Evolutionary conservation across 2,113 vertebrate species (phyloP), one percentile per base, ranked within the genome.

Genomic region (Sterna hirundo): DNA sequence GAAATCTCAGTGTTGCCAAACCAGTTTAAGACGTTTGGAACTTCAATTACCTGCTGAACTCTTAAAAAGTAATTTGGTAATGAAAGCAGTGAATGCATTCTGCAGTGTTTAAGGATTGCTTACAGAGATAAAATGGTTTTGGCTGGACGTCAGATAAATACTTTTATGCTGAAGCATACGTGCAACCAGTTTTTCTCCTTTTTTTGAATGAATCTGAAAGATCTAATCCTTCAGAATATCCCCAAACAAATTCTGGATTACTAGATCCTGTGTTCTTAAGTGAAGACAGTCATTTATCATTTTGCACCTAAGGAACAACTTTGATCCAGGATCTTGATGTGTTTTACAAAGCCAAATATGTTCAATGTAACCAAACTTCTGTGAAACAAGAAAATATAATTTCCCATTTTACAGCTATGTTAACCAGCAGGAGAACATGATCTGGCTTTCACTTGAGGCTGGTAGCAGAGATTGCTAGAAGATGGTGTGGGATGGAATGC

Each of bases 71-170:
- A 95, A 93, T 96, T 95, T 94, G 79, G 95, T 96, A 97, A 96
- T 95, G 94, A 96, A 96, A 97, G 94, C 79, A 78, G 66, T 78
- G 91, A 96, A 94, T 86, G 71, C 68, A 64, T 97, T 96, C 91
- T 96, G 75, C 89, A 95, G 84, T 88, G 75, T 95, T 95, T 94
- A 91, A 95, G 90, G 91, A 90, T 91, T 95, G 96, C 95, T 96
- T 95, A 95, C 94, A 94, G 91, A 97, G 94, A 97, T 96, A 97
- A 95, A 97, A 93, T 95, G 89, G 93, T 83, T 97, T 97, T 97
- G 97, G 89, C 93, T 86, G 55, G 7, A 25, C 81, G 79, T 95
- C 91, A 91, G 91, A 90, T 87, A 95, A 97, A 96, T 97, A 88
- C 75, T 96, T 97, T 17, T 78, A 81, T 94, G 94, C 75, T 96